Evolutionary conservation across 2,888 invertebrate species (phyloP).

Genomic region (Lissocephala sabroskyi): DNA sequence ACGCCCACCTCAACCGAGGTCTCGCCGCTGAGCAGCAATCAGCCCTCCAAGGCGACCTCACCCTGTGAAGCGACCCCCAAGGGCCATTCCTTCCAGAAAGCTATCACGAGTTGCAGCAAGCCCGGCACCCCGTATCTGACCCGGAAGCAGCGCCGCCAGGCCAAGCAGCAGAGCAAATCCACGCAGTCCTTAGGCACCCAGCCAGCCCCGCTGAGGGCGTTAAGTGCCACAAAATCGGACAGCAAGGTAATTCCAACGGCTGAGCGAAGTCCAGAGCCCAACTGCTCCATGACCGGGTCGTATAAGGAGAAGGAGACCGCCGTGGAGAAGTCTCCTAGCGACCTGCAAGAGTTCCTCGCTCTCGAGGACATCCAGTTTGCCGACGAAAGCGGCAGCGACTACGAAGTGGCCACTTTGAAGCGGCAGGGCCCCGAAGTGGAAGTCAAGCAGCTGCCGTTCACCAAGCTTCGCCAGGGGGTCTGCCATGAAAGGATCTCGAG

Average conservation of each 20-base stretch:
- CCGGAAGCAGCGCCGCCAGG: constrained; percentile 52
- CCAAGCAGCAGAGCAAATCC: constrained; percentile 52
- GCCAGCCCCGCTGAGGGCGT: not conserved
- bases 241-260: too few species aligned
- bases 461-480: constrained; percentile 8
- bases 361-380: constrained; percentile 81
- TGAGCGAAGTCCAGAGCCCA: too few species aligned
- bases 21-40: constrained; percentile 59
- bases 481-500: too few species aligned
- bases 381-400: constrained; percentile 75
- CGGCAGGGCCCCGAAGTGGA: constrained; percentile 15
- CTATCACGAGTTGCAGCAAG: constrained; percentile 19
- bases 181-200: constrained; percentile 28
- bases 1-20: constrained; percentile 76
- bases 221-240: constrained; percentile 23
- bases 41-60: constrained; percentile 67
- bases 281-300: constrained; percentile 57
- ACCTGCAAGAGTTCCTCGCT: constrained; percentile 75
- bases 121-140: constrained; percentile 54
- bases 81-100: constrained; percentile 21
- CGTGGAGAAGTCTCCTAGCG: constrained; percentile 79
- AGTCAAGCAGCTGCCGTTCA: constrained; percentile 11
- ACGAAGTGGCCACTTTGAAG: constrained; percentile 45
- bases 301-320: constrained; percentile 78
- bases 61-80: constrained; percentile 55